Conservation (phyloP, 2,888 invertebrate genomes). For the Drosophila greeni region DNA sequence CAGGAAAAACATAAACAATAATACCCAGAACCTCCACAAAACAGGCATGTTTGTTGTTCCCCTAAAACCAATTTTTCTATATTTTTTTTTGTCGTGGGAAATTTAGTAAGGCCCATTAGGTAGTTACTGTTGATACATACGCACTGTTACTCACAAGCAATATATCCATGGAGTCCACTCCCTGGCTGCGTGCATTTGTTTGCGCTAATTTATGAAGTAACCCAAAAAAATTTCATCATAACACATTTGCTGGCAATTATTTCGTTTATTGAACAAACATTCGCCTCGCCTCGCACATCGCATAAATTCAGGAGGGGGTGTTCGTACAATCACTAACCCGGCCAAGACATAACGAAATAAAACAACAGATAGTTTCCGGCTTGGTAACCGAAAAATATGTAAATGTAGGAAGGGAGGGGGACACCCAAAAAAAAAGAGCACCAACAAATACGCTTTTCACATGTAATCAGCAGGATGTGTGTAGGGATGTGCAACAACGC, state of each 20-base stretch:
- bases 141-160: background rate
- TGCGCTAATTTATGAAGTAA: slow-evolving; percentile 73
- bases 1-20: background rate
- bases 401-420: slow-evolving; percentile 47
- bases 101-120: background rate
- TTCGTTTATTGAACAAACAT: slow-evolving; percentile 72
- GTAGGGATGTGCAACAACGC: slow-evolving; percentile 47
- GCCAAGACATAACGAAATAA: slow-evolving; percentile 42
- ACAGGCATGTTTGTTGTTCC: background rate
- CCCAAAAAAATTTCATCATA: slow-evolving; percentile 74
- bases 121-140: slow-evolving; percentile 2
- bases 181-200: slow-evolving; percentile 38
- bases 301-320: slow-evolving; percentile 58
- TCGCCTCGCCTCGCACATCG: slow-evolving; percentile 57
- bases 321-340: slow-evolving; percentile 38
- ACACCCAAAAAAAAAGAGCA: slow-evolving; percentile 22
- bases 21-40: background rate
- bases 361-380: slow-evolving; percentile 46
- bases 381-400: slow-evolving; percentile 70
- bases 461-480: slow-evolving; percentile 43
- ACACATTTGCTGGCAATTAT: slow-evolving; percentile 72
- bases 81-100: background rate
- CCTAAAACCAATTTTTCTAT: background rate
- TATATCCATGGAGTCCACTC: background rate
- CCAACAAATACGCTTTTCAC: slow-evolving; percentile 38